These are phyloP conservation scores for Philereme transversata DNA, from an alignment of 2,888 invertebrate species.

Conservation along the genomic window DNA sequence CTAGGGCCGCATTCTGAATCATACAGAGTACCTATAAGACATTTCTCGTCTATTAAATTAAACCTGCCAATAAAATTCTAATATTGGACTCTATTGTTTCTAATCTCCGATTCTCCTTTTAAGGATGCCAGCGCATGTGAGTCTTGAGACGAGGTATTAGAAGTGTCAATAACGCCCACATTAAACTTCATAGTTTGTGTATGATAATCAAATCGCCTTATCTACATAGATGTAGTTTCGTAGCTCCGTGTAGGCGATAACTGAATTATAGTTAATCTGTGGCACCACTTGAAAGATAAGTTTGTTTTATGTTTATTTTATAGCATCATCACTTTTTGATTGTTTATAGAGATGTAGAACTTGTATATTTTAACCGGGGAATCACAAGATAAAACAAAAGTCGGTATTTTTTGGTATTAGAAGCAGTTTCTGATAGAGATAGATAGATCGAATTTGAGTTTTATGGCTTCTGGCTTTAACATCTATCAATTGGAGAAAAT, in stretches of 20 bases:
- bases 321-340: constrained; percentile 12
- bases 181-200: constrained; percentile 10
- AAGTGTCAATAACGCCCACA: constrained; percentile 30
- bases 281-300: constrained; percentile 20
- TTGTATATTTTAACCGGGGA: not conserved
- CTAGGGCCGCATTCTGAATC: too few relatives aligned
- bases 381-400: too few relatives aligned
- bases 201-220: constrained; percentile 24
- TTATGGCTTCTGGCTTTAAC: too few relatives aligned
- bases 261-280: constrained; percentile 1
- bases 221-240: constrained; percentile 20
- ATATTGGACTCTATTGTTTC: too few relatives aligned
- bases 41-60: too few relatives aligned
- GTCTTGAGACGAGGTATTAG: constrained; percentile 1
- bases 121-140: not conserved
- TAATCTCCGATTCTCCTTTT: not conserved
- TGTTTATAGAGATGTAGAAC: not conserved
- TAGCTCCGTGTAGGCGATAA: constrained; percentile 20
- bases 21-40: too few relatives aligned
- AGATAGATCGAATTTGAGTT: too few relatives aligned
- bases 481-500: too few relatives aligned
- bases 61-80: too few relatives aligned
- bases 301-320: constrained; percentile 14
- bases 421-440: too few relatives aligned
- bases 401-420: too few relatives aligned